A percentile compares a stretch with the other conserved stretches of the same genome.
Evolutionary conservation across 2,113 vertebrate species (phyloP).

Genomic region (Tragelaphus strepsiceros): DNA sequence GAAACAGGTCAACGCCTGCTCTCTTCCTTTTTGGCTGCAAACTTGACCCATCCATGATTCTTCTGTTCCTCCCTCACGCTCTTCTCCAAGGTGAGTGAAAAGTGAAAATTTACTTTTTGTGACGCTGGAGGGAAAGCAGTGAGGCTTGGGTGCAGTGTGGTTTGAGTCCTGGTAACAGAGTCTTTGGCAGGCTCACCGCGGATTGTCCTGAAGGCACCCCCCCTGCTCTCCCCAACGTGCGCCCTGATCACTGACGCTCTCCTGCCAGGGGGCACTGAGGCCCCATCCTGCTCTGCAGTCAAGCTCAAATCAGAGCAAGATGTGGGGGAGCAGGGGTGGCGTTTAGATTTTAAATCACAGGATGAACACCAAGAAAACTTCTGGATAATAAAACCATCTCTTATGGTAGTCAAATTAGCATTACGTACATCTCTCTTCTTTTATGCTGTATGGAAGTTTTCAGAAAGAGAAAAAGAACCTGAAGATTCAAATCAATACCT

Average conservation of each 20-base stretch:
- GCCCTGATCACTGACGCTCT: not conserved
- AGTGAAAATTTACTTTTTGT: not conserved
- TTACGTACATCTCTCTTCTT: not conserved
- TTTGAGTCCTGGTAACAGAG: not conserved
- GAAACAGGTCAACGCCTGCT: not conserved
- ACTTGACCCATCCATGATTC: not conserved
- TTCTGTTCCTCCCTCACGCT: not conserved
- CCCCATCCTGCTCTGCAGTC: rapidly evolving
- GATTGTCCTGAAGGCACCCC: too few relatives aligned
- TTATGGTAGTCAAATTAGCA: not conserved
- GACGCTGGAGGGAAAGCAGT: not conserved
- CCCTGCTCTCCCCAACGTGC: rapidly evolving
- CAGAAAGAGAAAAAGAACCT: not conserved
- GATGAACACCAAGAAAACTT: not conserved
- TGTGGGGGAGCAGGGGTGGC: rapidly evolving
- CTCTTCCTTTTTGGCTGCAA: not conserved
- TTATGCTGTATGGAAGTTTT: not conserved
- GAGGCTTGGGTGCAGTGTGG: not conserved
- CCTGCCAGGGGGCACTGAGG: not conserved
- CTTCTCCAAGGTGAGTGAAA: not conserved
- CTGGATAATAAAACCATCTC: not conserved
- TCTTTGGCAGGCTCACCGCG: rapidly evolving
- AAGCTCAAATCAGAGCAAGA: not conserved
- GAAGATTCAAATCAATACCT: not conserved
- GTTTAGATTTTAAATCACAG: not conserved